Conservation (phyloP, 2,113 vertebrate species). For the Sorex araneus region DNA sequence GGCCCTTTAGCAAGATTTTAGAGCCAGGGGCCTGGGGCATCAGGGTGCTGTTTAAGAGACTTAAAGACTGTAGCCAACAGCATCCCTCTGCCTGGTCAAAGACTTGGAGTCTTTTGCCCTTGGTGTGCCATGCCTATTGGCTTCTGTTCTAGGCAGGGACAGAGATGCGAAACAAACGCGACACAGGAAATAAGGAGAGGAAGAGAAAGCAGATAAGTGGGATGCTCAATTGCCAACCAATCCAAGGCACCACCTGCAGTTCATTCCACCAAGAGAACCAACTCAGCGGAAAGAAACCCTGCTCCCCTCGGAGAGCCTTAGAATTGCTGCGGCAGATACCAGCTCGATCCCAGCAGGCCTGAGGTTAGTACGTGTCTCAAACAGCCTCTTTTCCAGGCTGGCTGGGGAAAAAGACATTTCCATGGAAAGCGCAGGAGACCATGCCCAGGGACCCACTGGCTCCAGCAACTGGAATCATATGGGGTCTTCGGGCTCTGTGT, state of each 20-base stretch:
- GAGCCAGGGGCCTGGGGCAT: background rate
- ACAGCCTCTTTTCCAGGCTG: background rate
- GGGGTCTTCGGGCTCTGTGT: background rate
- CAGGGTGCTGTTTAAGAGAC: background rate
- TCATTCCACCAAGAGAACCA: background rate
- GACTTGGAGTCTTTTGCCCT: background rate
- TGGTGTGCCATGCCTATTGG: background rate
- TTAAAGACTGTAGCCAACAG: background rate
- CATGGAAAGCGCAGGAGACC: background rate
- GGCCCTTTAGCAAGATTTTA: background rate
- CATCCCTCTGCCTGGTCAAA: background rate
- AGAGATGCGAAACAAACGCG: background rate
- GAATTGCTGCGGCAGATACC: background rate
- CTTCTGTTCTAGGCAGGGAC: background rate
- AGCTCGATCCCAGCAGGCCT: background rate
- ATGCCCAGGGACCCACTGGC: accelerated
- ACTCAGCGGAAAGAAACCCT: background rate
- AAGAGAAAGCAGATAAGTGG: background rate
- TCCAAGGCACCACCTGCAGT: background rate
- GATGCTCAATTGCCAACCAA: background rate
- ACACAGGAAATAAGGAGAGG: background rate
- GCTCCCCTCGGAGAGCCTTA: background rate
- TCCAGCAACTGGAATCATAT: background rate
- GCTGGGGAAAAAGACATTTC: background rate
- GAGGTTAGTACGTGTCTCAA: background rate